A percentile compares a stretch with the other conserved stretches of the same genome.
phyloP scores from a whole-genome alignment of 2,888 invertebrate species.

The Cataglyphis rosenhaueri region DNA sequence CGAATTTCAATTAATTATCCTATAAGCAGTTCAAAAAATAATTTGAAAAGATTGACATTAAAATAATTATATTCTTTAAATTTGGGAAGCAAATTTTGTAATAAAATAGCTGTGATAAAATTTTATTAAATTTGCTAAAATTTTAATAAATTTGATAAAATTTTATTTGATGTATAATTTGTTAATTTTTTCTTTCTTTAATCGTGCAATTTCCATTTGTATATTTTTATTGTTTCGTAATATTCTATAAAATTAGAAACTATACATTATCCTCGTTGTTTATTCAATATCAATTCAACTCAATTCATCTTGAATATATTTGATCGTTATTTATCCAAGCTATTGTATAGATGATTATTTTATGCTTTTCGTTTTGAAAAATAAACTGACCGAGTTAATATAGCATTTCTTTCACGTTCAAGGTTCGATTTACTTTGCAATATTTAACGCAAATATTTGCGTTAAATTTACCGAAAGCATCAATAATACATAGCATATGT shows the following conservation, averaged over 20 bases:
- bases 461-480: conserved; percentile 28
- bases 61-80: neutral
- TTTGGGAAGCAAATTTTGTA: neutral
- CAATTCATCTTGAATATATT: neutral
- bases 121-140: neutral
- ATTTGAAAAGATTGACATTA: neutral
- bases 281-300: neutral
- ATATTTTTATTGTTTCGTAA: neutral
- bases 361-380: neutral
- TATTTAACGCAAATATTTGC: conserved; percentile 29
- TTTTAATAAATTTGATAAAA: neutral
- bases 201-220: neutral
- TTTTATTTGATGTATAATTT: neutral
- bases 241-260: conserved; percentile 1
- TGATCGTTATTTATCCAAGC: neutral
- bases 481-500: conserved; percentile 13
- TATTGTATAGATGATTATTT: conserved; percentile 27
- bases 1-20: conserved; percentile 36
- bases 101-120: neutral
- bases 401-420: conserved; percentile 1
- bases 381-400: conserved; percentile 7
- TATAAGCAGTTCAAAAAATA: conserved; percentile 5
- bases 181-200: neutral
- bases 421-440: conserved; percentile 7
- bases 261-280: neutral